Base-by-base conservation (phyloP, 2,888 invertebrate genomes). In the Tridacna crocea region DNA sequence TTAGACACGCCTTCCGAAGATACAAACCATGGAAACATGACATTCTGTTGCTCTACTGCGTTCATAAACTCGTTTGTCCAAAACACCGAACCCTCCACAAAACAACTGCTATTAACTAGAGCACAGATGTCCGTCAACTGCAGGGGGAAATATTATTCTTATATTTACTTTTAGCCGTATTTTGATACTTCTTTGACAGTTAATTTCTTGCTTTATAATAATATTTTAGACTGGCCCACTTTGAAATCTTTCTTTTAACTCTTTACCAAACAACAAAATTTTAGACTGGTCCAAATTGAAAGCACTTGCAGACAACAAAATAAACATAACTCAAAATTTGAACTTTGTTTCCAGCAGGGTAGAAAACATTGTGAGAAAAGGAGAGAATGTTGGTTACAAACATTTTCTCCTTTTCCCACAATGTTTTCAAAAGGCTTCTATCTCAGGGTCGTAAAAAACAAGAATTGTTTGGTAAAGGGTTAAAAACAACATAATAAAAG, bases 1-100 rank as follows among this genome's bases (percentile, higher is more conserved):
- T 75, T 27, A n/a, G 68, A 24, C 13, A 60, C 19, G 13, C 65
- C 72, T 26, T 24, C 58, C 6, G 46, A 51, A 19, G 63, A 55
- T 13, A 60, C 63, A 36, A 80, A 83, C 19, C 48, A 68, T 19
- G 83, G 83, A 36, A 77, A 83, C 0, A 80, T 24, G 1, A 83
- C 36, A 24, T 70, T 72, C 3, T 77, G 19, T n/a, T 0, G 22
- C 17, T 74, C 70, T 0, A 74, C 73, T 0, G 79, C 79, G 0
- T 12, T 46, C n/a, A 75, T 61, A 78, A 87, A 87, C 17, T 74
- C 68, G 0, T 72, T 26, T 0, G 77, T 48, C 27, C 65, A 60
- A 24, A 83, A 77, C 17, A 77, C 10, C 0, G 70, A 61, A 0
- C 77, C 80, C 46, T 74, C 75, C 22, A 72, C 48, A 12, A 51